phyloP scores from a whole-genome alignment of 2,888 invertebrate species.

The Teleogryllus oceanicus region DNA sequence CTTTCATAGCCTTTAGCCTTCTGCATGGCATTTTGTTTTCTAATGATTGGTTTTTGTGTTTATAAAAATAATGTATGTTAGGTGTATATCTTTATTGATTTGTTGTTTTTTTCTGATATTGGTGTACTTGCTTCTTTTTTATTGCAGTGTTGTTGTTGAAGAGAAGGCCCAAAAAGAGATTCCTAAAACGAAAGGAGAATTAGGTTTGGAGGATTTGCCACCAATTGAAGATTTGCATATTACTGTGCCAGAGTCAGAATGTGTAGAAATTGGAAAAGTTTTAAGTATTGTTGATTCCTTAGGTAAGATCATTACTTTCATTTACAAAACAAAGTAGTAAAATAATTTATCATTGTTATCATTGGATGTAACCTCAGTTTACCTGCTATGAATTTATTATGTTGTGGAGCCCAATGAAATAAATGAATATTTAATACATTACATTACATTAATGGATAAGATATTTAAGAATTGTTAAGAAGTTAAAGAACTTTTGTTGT shows the following conservation, averaged over 20 bases:
- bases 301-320: slow-evolving; percentile 49
- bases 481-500: no score
- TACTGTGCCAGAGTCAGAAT: slow-evolving; percentile 70
- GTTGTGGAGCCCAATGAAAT: no score
- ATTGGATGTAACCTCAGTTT: not conserved
- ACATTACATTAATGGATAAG: no score
- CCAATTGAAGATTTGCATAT: slow-evolving; percentile 79
- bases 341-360: slow-evolving; percentile 20
- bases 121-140: not conserved
- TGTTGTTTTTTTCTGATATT: no score
- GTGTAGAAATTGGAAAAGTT: slow-evolving; percentile 69
- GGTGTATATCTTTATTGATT: no score
- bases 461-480: no score
- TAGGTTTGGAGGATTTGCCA: slow-evolving; percentile 67
- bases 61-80: no score
- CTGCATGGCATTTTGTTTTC: no score
- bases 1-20: no score
- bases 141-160: not conserved
- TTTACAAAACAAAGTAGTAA: not conserved
- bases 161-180: slow-evolving; percentile 42
- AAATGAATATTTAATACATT: no score
- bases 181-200: slow-evolving; percentile 54
- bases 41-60: no score
- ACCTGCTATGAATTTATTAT: no score
- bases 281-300: slow-evolving; percentile 68